Base-by-base conservation (phyloP, 2,888 invertebrate species). In the Idaea straminata region DNA sequence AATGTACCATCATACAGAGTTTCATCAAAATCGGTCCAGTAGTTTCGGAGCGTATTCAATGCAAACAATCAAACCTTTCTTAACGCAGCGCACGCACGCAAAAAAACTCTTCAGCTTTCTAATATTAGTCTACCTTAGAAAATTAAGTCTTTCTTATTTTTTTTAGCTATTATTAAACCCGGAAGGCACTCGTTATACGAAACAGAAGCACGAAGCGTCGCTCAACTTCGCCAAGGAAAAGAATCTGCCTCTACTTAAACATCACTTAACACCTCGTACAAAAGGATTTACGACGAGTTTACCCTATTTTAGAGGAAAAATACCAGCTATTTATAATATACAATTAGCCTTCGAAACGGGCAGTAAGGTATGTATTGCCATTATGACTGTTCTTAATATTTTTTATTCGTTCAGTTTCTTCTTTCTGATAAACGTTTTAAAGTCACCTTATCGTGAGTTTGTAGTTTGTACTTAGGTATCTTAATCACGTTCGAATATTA, bases 261-360 rank as follows among this genome's bases (percentile, higher is more conserved):
- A 99, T 83, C 98, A 98, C 83, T 93, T 99, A 62, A 95, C 97
- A 35, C 99, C 99, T n/a, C 94, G 99, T 69, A 97, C 98, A n/a
- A 96, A 96, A 88, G 99, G 99, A 3, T 99, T 99, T 83, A 96
- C 96, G 0, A 96, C 97, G 64, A 98, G 98, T 83, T 91, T 98
- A 76, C 95, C 96, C 64, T 95, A 96, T 73, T 94, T 99, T 85
- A 95, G 96, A 80, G 96, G 95, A 62, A 96, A 96, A 86, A 95
- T 97, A 73, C 95, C 96, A 5, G 97, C 96, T 35, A 95, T 98
- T 69, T 97, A 98, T 83, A 97, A 98, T 81, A 96, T 97, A 74
- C 95, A 96, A 77, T 82, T 97, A 70, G 95, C 95, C 5, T 96
- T 96, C 77, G 95, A 94, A 70, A 94, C 94, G 64, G 93, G 94